Conservation (phyloP, 2,113 vertebrate genomes). For the Nematolebias whitei region DNA sequence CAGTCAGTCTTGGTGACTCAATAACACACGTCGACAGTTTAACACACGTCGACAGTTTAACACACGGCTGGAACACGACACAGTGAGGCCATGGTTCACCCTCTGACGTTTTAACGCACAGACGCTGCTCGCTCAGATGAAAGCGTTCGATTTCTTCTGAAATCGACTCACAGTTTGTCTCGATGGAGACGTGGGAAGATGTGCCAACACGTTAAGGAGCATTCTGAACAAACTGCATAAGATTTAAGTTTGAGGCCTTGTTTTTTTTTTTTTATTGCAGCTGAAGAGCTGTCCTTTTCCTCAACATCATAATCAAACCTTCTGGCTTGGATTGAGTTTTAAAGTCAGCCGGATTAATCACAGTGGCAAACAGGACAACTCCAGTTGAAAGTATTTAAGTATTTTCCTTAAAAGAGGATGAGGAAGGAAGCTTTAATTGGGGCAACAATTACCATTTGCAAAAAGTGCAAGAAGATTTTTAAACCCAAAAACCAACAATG, state of each 20-base stretch:
- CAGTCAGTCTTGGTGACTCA: conserved; percentile 97
- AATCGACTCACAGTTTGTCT: conserved; percentile 84
- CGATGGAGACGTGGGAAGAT: conserved; percentile 80
- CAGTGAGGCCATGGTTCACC: conserved; percentile 92
- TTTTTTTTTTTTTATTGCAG: neutral
- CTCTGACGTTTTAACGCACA: conserved; percentile 53
- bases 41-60: conserved; percentile 92
- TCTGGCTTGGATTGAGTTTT: conserved; percentile 55
- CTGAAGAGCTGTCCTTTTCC: conserved; percentile 5
- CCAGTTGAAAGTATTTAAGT: conserved; percentile 26
- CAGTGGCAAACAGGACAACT: conserved; percentile 36
- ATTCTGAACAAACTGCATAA: conserved; percentile 13
- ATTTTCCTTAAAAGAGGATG: conserved; percentile 13
- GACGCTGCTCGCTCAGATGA: conserved; percentile 15
- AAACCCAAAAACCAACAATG: conserved; percentile 1
- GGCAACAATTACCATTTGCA: conserved; percentile 5
- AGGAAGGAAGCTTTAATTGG: neutral
- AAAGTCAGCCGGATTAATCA: conserved; percentile 38
- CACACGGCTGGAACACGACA: conserved; percentile 95
- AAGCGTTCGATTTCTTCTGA: conserved; percentile 24
- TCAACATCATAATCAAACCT: conserved; percentile 17
- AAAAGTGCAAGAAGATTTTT: neutral
- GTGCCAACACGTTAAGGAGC: conserved; percentile 77
- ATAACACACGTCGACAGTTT: conserved; percentile 92
- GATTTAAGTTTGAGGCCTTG: neutral